Evolutionary conservation across 1,140 invertebrate genomes (phyloP).

Genomic region (Oncopeltus fasciatus): DNA sequence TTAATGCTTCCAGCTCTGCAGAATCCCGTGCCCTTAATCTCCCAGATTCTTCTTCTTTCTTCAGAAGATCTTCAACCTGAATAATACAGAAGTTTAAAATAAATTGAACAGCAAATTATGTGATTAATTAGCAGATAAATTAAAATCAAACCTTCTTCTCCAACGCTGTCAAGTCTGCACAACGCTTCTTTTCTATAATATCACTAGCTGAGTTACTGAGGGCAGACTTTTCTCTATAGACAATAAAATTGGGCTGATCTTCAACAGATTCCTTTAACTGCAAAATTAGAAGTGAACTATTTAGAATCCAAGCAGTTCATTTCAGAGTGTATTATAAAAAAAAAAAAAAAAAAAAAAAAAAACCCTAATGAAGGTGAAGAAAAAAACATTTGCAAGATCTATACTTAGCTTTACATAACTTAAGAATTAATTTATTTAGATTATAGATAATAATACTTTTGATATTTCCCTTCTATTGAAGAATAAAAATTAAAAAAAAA

Average conservation of each 20-base stretch:
- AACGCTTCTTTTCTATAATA: slow-evolving; percentile 6
- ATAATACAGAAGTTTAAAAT: background rate
- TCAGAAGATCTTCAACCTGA: slow-evolving; percentile 50
- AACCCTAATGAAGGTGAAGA: too few relatives aligned
- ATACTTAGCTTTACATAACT: too few relatives aligned
- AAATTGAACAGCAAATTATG: too few relatives aligned
- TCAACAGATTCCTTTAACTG: slow-evolving; percentile 11
- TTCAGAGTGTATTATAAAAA: too few relatives aligned
- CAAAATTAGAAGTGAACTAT: background rate
- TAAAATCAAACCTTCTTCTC: slow-evolving; percentile 9
- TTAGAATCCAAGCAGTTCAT: too few relatives aligned
- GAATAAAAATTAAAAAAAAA: too few relatives aligned
- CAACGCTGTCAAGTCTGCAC: slow-evolving; percentile 3
- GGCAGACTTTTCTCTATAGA: slow-evolving; percentile 9
- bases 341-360: too few relatives aligned
- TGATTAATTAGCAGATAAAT: too few relatives aligned
- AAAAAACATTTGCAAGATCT: too few relatives aligned
- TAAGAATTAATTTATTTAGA: too few relatives aligned
- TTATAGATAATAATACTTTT: too few relatives aligned
- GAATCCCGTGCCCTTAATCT: slow-evolving; percentile 49
- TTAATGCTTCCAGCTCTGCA: slow-evolving; percentile 45
- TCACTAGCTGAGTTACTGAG: background rate
- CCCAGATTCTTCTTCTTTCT: slow-evolving; percentile 55
- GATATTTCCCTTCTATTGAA: too few relatives aligned
- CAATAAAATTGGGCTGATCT: slow-evolving; percentile 8